Base-by-base conservation (phyloP, 2,888 invertebrate species). In the Creontiades dilutus region DNA sequence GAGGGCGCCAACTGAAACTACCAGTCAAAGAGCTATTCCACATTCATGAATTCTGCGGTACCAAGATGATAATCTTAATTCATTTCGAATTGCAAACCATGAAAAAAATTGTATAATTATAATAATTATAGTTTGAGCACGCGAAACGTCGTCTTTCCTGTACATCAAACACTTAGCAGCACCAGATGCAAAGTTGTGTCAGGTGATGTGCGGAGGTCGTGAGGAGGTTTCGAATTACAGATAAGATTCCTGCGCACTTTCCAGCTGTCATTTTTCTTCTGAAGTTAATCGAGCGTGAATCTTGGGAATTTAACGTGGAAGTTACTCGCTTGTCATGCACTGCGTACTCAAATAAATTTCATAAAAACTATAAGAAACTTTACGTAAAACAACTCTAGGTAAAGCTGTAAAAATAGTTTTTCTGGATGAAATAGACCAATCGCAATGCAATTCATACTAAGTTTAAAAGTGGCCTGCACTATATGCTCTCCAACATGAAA, bases 171-270 rank as follows among this genome's bases (percentile, higher is more conserved):
- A 57, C 57, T n/a, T 19, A 14, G 23, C 0, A 12, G 9, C 27
- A 76, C 14, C 76, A 76, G 76, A 76, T 76, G 78, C 78, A 78
- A 78, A 28, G 14, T 19, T 46, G 12, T 27, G 78, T 19, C 78
- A 78, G 78, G 78, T 78, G 78, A 78, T 46, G 78, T 46, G 14
- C 78, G 78, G 37, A 11, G 2, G 2, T 5, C 78, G 68, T 27
- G 68, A 68, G 68, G 23, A 23, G 68, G 68, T 68, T 11, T 78
- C 78, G 78, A 47, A 47, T 78, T 78, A 9, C 78, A 37, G 78
- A 46, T 78, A 78, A 47, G 47, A 46, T 19, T 37, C 78, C n/a
- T 37, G 76, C 47, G 37, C 78, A 78, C 46, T 78, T 46, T 5
- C 46, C 78, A 78, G 78, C 78, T 78, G 78, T 13, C 76, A 75